Percentiles rank a stretch among this genome's conserved stretches.
These are phyloP conservation scores for Drosophila incognita DNA, from an alignment of 2,888 invertebrate genomes.

Conservation along the genomic window DNA sequence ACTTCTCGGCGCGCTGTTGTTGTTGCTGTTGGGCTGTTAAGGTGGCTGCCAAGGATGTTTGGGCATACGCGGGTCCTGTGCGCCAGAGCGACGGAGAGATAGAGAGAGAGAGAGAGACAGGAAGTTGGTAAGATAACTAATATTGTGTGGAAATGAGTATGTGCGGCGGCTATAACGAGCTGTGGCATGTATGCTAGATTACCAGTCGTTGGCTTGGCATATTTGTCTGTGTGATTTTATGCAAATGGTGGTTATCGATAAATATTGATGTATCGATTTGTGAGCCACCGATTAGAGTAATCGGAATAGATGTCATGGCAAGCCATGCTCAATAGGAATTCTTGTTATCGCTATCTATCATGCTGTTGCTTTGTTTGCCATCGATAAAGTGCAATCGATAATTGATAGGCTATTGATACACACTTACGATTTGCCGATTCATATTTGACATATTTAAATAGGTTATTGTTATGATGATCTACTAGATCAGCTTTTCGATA, in stretches of 20 bases:
- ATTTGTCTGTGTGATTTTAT: constrained; percentile 3
- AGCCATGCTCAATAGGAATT: not conserved
- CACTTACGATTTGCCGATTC: not conserved
- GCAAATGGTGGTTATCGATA: constrained; percentile 16
- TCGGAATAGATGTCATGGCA: not conserved
- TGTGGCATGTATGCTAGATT: constrained; percentile 46
- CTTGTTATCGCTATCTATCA: not conserved
- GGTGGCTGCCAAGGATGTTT: constrained; percentile 43
- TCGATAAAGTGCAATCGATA: not conserved
- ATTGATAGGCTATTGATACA: not conserved
- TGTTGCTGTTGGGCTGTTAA: constrained; percentile 36
- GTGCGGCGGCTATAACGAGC: constrained; percentile 55
- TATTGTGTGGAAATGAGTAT: constrained; percentile 8
- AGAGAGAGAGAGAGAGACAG: constrained; percentile 15
- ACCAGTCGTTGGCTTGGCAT: constrained; percentile 31
- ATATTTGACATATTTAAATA: not conserved
- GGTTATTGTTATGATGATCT: not conserved
- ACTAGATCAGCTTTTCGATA: not conserved
- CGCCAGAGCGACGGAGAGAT: constrained; percentile 19
- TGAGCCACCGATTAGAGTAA: not conserved
- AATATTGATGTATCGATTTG: not conserved
- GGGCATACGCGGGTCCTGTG: constrained; percentile 68
- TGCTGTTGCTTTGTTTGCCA: not conserved
- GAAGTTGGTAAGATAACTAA: constrained; percentile 16
- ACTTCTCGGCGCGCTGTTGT: constrained; percentile 74